phyloP scores from a whole-genome alignment of 2,888 invertebrate species.

The Platerodrilus igneus region DNA sequence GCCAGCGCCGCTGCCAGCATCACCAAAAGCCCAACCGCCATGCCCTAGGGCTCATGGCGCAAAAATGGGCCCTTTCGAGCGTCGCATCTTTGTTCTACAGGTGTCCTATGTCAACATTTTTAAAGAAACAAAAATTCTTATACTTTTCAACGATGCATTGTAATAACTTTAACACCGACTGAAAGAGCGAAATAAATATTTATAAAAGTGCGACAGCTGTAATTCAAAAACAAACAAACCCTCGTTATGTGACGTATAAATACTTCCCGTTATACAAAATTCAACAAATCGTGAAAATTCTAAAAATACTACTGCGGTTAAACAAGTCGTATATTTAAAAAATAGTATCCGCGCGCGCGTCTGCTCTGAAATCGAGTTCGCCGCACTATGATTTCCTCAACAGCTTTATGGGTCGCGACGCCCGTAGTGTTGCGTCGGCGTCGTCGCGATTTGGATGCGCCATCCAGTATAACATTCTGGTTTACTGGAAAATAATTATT shows the following conservation, averaged over 20 bases:
- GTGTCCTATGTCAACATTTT: slow-evolving; percentile 13
- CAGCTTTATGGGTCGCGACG: slow-evolving; percentile 46
- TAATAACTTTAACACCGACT: too few relatives aligned
- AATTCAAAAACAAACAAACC: too few relatives aligned
- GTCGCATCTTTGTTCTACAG: slow-evolving; percentile 24
- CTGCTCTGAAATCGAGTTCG: slow-evolving; percentile 41
- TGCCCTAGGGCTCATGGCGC: slow-evolving; percentile 41
- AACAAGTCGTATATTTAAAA: slow-evolving; percentile 22
- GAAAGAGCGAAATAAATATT: too few relatives aligned
- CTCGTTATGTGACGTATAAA: too few relatives aligned
- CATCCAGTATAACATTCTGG: slow-evolving; percentile 26
- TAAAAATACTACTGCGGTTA: slow-evolving; percentile 28
- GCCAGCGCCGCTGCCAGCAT: slow-evolving; percentile 46
- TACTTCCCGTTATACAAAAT: too few relatives aligned
- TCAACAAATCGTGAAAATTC: too few relatives aligned
- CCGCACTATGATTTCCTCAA: slow-evolving; percentile 48
- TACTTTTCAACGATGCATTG: too few relatives aligned
- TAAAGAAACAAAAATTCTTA: too few relatives aligned
- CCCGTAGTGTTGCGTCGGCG: slow-evolving; percentile 48
- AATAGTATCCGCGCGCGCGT: slow-evolving; percentile 30
- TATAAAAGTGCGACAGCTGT: too few relatives aligned
- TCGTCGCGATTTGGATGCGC: slow-evolving; percentile 43
- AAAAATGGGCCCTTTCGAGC: slow-evolving; percentile 26
- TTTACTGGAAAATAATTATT: too few relatives aligned
- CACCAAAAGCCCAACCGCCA: slow-evolving; percentile 44